Evolutionary conservation across 2,113 vertebrate species (phyloP).

Genomic region (Zingel zingel): DNA sequence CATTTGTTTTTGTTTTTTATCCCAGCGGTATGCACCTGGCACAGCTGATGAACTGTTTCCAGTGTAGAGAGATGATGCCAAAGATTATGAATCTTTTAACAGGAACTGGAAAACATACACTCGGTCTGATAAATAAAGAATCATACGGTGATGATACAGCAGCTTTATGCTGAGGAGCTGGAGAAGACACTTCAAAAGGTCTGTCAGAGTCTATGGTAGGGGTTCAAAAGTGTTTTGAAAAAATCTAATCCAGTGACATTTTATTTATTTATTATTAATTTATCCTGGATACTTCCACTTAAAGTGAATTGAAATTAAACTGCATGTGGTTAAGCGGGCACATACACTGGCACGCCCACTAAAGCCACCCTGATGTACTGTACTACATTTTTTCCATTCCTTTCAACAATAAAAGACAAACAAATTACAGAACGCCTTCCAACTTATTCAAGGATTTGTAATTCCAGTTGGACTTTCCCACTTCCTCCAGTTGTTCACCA

Average conservation of each 20-base stretch:
- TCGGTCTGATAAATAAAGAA: constrained; percentile 34
- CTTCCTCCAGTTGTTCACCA: not conserved
- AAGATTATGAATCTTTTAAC: constrained; percentile 37
- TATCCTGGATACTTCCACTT: not conserved
- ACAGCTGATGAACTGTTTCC: constrained; percentile 28
- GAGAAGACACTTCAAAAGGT: not conserved
- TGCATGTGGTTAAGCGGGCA: not conserved
- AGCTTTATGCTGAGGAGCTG: not conserved
- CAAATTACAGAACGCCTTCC: not conserved
- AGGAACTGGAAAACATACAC: not conserved
- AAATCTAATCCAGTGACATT: not conserved
- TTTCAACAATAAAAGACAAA: not conserved
- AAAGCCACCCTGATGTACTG: not conserved
- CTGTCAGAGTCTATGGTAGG: not conserved
- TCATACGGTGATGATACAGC: constrained; percentile 18
- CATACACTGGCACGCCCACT: not conserved
- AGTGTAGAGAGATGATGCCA: not conserved
- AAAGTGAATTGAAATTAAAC: not conserved
- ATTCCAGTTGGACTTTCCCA: not conserved
- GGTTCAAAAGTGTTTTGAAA: not conserved
- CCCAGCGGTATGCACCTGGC: not conserved
- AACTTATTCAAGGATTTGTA: not conserved
- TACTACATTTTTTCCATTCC: not conserved
- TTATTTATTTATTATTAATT: constrained; percentile 8
- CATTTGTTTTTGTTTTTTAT: constrained; percentile 7